A percentile compares a stretch with the other conserved stretches of the same genome.
Conservation (phyloP, 2,888 invertebrate genomes). For the Polietes domitor region DNA sequence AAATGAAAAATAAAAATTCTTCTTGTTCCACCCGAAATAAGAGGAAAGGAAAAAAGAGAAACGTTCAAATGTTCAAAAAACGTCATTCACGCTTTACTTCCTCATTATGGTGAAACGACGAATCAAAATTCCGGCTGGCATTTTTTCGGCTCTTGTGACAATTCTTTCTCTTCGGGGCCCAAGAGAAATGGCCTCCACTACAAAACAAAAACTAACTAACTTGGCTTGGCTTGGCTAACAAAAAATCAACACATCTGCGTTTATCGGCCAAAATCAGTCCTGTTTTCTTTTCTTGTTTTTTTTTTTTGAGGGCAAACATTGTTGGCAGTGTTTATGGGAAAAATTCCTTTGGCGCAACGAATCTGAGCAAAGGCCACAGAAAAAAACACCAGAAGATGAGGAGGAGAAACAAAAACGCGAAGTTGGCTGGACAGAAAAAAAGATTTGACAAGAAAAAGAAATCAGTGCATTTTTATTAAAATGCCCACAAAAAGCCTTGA, state of each 20-base stretch:
- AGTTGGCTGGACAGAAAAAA: constrained; percentile 31
- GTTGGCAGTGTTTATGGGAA: constrained; percentile 64
- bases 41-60: not conserved
- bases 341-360: constrained; percentile 62
- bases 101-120: constrained; percentile 65
- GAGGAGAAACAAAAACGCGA: not conserved
- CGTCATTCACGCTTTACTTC: constrained; percentile 60
- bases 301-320: constrained; percentile 41
- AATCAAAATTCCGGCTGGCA: constrained; percentile 66
- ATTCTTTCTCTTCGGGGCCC: constrained; percentile 17
- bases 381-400: constrained; percentile 21
- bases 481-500: constrained; percentile 49
- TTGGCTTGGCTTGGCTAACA: too few species aligned
- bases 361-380: constrained; percentile 33
- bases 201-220: constrained; percentile 27
- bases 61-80: not conserved
- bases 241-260: constrained; percentile 62
- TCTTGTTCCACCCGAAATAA: not conserved
- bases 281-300: constrained; percentile 11
- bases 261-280: constrained; percentile 57
- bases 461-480: constrained; percentile 73
- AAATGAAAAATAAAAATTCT: constrained; percentile 28
- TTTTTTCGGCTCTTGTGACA: constrained; percentile 47
- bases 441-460: constrained; percentile 76
- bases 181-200: constrained; percentile 8